These are phyloP conservation scores for Prionailurus bengalensis DNA, from an alignment of 2,113 vertebrate species.

Conservation along the genomic window DNA sequence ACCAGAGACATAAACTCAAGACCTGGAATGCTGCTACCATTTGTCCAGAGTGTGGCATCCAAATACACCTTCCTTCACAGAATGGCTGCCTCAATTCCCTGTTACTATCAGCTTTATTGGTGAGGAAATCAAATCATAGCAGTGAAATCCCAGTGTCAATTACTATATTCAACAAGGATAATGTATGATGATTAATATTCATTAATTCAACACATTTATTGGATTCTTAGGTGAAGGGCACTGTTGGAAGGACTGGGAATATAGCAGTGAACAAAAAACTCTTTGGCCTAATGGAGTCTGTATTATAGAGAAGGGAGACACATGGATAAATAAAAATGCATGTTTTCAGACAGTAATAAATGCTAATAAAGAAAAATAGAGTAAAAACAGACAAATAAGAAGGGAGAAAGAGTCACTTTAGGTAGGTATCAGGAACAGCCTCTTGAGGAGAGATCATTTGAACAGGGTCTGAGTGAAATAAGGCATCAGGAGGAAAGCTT, in stretches of 20 bases:
- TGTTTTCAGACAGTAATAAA: neutral
- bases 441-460: neutral
- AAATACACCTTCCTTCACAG: neutral
- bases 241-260: neutral
- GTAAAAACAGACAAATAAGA: neutral
- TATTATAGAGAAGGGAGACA: neutral
- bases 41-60: neutral
- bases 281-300: neutral
- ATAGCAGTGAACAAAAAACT: neutral
- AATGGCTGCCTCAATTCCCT: neutral
- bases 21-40: fast-evolving
- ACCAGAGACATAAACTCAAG: neutral
- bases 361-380: neutral
- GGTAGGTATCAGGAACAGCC: neutral
- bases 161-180: neutral
- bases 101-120: neutral
- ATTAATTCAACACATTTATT: neutral
- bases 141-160: neutral
- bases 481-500: neutral
- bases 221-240: neutral
- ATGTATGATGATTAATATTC: neutral
- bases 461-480: neutral
- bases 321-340: neutral
- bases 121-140: neutral
- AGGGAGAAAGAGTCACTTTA: neutral